Base-by-base conservation (phyloP, 2,797 vertebrate species). In the Vireo griseus region DNA sequence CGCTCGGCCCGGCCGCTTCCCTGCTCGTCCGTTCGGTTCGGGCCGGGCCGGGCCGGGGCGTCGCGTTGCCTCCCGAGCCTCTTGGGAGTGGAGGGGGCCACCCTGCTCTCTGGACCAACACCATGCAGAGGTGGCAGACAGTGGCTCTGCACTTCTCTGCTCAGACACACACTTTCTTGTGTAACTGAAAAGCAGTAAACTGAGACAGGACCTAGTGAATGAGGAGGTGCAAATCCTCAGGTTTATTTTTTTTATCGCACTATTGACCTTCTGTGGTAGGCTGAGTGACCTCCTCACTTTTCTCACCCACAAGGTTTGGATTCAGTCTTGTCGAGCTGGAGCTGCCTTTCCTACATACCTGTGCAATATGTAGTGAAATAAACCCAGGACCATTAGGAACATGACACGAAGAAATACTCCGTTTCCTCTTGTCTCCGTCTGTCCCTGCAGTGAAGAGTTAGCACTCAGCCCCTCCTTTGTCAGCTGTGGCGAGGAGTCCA, bases 91-190 rank as follows among this genome's bases (percentile, higher is more conserved):
- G 10, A 13, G 18, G 14, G 24, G 37, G 10, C 29, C 2, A 12
- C 33, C 61, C 55, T 31, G 24, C 35, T 10, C 2, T 22, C 50
- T 42, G 51, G n/a, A 35, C 26, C 39, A 51, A 61, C 24, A 44
- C 33, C 0, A 0, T 2, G 5, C 1, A 1, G 29, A 42, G 22
- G 14, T 51, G 73, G 16, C 17, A 12, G 57, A 26, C 33, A 2
- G 1, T 19, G 40, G 6, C 45, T 67, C 33, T 69, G 35, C 22
- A 29, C 25, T 52, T 40, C 63, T 80, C 29, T 63, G 50, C 37
- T 76, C 54, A 66, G 63, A 75, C 20, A 21, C 29, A 75, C 20
- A 21, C 29, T 57, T 58, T 67, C 44, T 72, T 31, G 15, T 24
- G n/a, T 44, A 33, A 35, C 20, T 73, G 71, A 55, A 80, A 85